phyloP scores from a whole-genome alignment of 2,888 invertebrate genomes.

The Aradus depressus region DNA sequence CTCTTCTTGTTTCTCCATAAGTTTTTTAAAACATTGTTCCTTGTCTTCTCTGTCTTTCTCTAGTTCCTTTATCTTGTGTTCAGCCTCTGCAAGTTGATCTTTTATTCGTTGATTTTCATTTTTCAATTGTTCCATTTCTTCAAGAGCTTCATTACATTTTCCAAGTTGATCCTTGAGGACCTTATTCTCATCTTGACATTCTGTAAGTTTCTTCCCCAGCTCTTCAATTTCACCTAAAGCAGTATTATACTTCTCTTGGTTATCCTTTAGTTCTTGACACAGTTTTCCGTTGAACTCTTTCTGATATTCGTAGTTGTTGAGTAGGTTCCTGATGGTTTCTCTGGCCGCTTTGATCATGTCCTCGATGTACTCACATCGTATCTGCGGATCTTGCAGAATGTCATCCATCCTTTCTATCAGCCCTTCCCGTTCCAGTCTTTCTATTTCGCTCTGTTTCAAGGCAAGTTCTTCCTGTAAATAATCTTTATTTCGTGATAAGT shows the following conservation, averaged over 20 bases:
- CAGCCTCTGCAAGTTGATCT: neutral
- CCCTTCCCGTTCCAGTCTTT: slow-evolving; percentile 1
- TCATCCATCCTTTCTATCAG: slow-evolving; percentile 4
- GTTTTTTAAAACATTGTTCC: slow-evolving; percentile 5
- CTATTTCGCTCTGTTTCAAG: slow-evolving; percentile 4
- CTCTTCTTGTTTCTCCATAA: slow-evolving; percentile 18
- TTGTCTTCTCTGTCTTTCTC: slow-evolving; percentile 4
- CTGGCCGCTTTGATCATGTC: slow-evolving; percentile 13
- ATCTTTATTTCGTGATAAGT: slow-evolving; percentile 8
- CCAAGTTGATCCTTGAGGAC: neutral
- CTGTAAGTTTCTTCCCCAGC: neutral
- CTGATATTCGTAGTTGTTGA: slow-evolving; percentile 1
- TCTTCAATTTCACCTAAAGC: slow-evolving; percentile 13
- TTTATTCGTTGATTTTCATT: neutral
- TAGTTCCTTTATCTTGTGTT: neutral
- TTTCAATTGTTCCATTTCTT: neutral
- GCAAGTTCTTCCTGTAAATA: slow-evolving; percentile 6
- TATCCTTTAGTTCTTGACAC: slow-evolving; percentile 7
- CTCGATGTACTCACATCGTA: slow-evolving; percentile 22
- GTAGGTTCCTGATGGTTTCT: slow-evolving; percentile 7
- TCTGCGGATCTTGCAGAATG: slow-evolving; percentile 16
- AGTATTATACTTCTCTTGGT: slow-evolving; percentile 1
- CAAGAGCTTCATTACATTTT: neutral
- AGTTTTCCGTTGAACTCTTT: slow-evolving; percentile 3
- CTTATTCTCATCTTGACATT: slow-evolving; percentile 1